Evolutionary conservation across 1,140 invertebrate genomes (phyloP), one percentile per base, ranked within the genome.

Genomic region (Paramacrobiotus metropolitanus): DNA sequence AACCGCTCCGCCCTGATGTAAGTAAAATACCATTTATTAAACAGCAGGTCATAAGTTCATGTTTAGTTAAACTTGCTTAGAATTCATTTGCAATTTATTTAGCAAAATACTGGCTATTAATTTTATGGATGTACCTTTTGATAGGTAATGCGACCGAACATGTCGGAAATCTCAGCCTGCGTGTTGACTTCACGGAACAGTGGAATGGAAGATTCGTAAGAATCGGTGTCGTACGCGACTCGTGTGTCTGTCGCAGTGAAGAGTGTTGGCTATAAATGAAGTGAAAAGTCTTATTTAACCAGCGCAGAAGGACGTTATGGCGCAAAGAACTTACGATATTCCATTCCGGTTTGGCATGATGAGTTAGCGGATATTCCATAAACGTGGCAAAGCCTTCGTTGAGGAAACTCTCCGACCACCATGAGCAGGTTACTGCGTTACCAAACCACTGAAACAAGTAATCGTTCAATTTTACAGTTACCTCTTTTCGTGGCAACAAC

Each of bases 391-490:
- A 74, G n/a, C 74, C 74, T 67, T 77, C 75, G 63, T 74, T 75
- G 1, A 78, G 65, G 75, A 75, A 77, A 0, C 76, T 60, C 65
- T 76, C 70, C 64, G 71, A 69, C 75, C 76, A 77, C 74, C 75
- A 76, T 20, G 70, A 61, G 67, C 72, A 69, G 2, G 74, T 75
- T 18, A 75, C 87, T 28, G 24, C 24, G 24, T 55, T 55, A 9
- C 48, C 48, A 24, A 55, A 55, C 48, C 48, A 55, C 48, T 55
- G 24, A 15, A 55, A n/a, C 34, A n/a, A 40, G 34, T n/a, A n/a
- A 40, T n/a, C 9, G 34, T 40, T 9, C 9, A 40, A 40, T n/a
- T n/a, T n/a, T n/a, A n/a, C n/a, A n/a, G n/a, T n/a, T n/a, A n/a
- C n/a, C n/a, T n/a, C n/a, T n/a, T n/a, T n/a, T n/a, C n/a, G n/a